Evolutionary conservation across 2,797 vertebrate genomes (phyloP).

Genomic region (Oreonectes daqikongensis): DNA sequence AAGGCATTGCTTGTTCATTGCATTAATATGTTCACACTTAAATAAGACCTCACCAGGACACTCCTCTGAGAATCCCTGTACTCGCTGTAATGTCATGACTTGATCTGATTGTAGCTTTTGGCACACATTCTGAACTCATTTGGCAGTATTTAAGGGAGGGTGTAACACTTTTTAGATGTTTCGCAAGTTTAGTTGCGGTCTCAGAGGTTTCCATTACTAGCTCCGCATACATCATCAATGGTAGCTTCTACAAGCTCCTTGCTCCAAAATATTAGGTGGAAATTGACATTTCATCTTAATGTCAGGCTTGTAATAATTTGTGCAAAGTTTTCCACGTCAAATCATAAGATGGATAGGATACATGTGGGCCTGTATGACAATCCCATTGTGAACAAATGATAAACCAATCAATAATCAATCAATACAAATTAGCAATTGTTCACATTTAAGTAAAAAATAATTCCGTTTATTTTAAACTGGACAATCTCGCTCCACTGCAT

Average conservation of each 20-base stretch:
- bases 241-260: neutral
- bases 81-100: slow-evolving; percentile 10
- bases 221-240: slow-evolving; percentile 3
- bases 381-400: neutral
- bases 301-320: too few relatives aligned
- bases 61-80: slow-evolving; percentile 10
- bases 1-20: slow-evolving; percentile 1
- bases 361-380: neutral
- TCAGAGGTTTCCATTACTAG: neutral
- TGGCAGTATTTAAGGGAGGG: slow-evolving; percentile 15
- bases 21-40: slow-evolving; percentile 17
- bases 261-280: slow-evolving; percentile 3
- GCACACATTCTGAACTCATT: slow-evolving; percentile 34
- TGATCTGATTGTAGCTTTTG: slow-evolving; percentile 38
- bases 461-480: too few relatives aligned
- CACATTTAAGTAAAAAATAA: neutral
- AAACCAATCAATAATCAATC: neutral
- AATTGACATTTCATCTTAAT: neutral
- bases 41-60: neutral
- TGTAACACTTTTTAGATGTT: slow-evolving; percentile 32
- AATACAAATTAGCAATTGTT: neutral
- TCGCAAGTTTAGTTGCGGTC: slow-evolving; percentile 28
- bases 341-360: neutral
- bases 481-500: too few relatives aligned
- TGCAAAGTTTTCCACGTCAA: too few relatives aligned